Evolutionary conservation across 2,797 vertebrate genomes (phyloP).

Genomic region (Molossus molossus): DNA sequence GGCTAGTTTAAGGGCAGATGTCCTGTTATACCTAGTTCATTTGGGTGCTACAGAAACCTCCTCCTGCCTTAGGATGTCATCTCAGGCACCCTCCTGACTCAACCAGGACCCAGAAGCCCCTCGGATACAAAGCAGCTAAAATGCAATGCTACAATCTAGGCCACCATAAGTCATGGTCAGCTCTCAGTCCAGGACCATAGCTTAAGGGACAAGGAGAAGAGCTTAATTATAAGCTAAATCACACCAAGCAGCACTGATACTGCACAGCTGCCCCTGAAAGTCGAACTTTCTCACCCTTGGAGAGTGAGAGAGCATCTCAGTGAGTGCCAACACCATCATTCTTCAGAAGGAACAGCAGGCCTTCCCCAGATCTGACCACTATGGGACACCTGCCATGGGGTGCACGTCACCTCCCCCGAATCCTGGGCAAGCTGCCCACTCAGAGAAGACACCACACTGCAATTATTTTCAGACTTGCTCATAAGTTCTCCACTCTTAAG

Average conservation of each 20-base stretch:
- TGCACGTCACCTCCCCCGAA: background rate
- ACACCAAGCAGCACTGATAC: background rate
- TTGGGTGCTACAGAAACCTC: conserved; percentile 8
- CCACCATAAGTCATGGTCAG: background rate
- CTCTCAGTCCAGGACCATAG: background rate
- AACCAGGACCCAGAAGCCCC: conserved; percentile 7
- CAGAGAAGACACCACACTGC: background rate
- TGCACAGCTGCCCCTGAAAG: background rate
- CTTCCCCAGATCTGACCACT: background rate
- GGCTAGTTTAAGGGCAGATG: conserved; percentile 10
- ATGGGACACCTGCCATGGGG: background rate
- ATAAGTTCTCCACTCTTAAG: background rate
- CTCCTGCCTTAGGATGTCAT: conserved; percentile 46
- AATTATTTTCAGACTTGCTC: conserved; percentile 37
- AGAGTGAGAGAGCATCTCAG: background rate
- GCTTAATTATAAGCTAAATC: background rate
- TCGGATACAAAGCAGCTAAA: conserved; percentile 60
- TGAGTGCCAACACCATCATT: background rate
- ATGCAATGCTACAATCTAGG: conserved; percentile 49
- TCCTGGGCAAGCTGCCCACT: background rate
- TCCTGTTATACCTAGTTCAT: background rate
- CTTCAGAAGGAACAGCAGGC: background rate
- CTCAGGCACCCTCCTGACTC: background rate
- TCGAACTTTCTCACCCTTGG: background rate
- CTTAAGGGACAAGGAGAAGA: background rate